phyloP scores from a whole-genome alignment of 2,888 invertebrate species.

The Dusona sp. region DNA sequence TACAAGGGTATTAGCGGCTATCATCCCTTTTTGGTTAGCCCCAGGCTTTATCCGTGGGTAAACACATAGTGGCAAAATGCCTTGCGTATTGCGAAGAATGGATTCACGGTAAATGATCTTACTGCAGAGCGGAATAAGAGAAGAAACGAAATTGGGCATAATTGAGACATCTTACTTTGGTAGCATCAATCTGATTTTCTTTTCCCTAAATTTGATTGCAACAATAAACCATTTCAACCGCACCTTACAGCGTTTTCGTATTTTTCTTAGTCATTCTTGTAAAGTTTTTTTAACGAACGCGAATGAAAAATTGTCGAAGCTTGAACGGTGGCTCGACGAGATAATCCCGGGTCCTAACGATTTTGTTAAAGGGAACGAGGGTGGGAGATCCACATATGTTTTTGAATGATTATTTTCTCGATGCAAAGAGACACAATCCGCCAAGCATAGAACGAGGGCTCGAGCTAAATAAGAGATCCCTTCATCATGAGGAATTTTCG shows the following conservation, averaged over 20 bases:
- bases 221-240: not conserved
- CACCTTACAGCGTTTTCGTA: not conserved
- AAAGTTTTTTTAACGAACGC: slow-evolving; percentile 29
- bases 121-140: slow-evolving; percentile 35
- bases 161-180: slow-evolving; percentile 17
- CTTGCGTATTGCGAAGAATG: slow-evolving; percentile 28
- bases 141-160: slow-evolving; percentile 5
- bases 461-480: slow-evolving; percentile 59
- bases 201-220: too few relatives aligned
- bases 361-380: not conserved
- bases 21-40: slow-evolving; percentile 21
- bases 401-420: slow-evolving; percentile 31
- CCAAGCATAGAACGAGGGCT: slow-evolving; percentile 19
- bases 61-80: slow-evolving; percentile 22
- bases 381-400: slow-evolving; percentile 24
- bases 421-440: slow-evolving; percentile 6
- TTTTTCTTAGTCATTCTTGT: not conserved
- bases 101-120: slow-evolving; percentile 13
- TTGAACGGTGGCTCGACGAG: slow-evolving; percentile 54
- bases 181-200: not conserved
- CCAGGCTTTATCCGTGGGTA: slow-evolving; percentile 10
- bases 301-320: slow-evolving; percentile 33
- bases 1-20: slow-evolving; percentile 22
- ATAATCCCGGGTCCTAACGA: slow-evolving; percentile 55
- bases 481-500: slow-evolving; percentile 71